phyloP scores from a whole-genome alignment of 53 echinoderm and acorn worm species.

The Henricia sp. region DNA sequence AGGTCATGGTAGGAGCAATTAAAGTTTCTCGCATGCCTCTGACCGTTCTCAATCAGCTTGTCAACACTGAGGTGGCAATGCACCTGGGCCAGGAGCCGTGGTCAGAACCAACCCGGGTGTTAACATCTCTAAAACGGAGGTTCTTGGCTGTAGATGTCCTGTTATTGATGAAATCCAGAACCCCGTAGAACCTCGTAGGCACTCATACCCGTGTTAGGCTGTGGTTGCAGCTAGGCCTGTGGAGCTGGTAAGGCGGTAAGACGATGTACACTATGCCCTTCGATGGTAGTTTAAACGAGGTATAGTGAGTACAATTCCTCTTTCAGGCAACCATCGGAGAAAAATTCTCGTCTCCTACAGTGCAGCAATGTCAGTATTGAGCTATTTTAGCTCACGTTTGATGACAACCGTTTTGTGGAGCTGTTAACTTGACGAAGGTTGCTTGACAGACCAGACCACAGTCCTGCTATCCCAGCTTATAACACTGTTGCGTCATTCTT shows the following conservation, averaged over 20 bases:
- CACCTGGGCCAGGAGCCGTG: slow-evolving; percentile 59
- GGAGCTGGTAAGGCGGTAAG: slow-evolving; percentile 18
- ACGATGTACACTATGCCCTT: slow-evolving; percentile 44
- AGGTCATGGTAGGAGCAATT: slow-evolving; percentile 51
- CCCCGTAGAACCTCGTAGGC: slow-evolving; percentile 48
- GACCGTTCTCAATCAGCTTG: slow-evolving; percentile 71
- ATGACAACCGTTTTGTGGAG: slow-evolving; percentile 57
- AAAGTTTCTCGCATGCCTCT: slow-evolving; percentile 51
- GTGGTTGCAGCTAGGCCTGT: slow-evolving; percentile 32
- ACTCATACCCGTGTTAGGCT: no score
- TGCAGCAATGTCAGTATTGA: slow-evolving; percentile 43
- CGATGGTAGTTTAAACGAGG: slow-evolving; percentile 10
- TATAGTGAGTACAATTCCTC: not conserved
- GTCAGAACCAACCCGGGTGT: slow-evolving; percentile 71
- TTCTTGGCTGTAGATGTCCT: not conserved
- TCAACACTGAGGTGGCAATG: slow-evolving; percentile 58
- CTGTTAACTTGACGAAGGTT: not conserved
- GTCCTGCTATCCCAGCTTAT: no score
- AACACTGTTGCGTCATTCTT: no score
- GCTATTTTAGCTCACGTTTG: slow-evolving; percentile 34
- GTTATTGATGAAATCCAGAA: not conserved
- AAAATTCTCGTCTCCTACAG: slow-evolving; percentile 34
- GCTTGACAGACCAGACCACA: no score
- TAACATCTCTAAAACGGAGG: slow-evolving; percentile 36
- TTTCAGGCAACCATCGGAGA: not conserved